Evolutionary conservation across 2,797 vertebrate species (phyloP).

Genomic region (Danio choprae): DNA sequence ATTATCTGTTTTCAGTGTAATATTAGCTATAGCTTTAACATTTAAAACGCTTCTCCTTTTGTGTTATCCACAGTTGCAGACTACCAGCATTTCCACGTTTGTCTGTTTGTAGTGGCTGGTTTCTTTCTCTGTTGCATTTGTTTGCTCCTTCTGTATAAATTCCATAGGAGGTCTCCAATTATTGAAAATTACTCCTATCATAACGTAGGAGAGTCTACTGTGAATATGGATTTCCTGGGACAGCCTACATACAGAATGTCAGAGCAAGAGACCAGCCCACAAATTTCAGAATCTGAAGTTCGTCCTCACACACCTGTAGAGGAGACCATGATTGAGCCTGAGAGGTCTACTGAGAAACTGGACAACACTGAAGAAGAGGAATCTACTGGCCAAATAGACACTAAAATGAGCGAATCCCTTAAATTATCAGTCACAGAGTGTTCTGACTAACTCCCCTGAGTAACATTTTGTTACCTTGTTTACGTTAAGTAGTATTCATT

Average conservation of each 20-base stretch:
- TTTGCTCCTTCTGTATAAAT: background rate
- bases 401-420: too few relatives aligned
- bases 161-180: background rate
- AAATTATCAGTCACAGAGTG: too few relatives aligned
- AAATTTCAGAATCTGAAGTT: background rate
- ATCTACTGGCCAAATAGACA: background rate
- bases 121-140: background rate
- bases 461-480: too few relatives aligned
- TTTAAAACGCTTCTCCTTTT: background rate
- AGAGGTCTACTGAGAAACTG: background rate
- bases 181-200: accelerated
- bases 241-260: background rate
- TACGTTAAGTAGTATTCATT: too few relatives aligned
- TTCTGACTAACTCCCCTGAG: too few relatives aligned
- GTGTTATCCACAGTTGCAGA: background rate
- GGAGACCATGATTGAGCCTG: background rate
- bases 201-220: background rate
- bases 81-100: accelerated
- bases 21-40: background rate
- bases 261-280: background rate
- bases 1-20: background rate
- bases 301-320: background rate
- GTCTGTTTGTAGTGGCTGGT: accelerated
- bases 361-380: background rate
- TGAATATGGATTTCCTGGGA: too few relatives aligned